Evolutionary conservation across 2,797 vertebrate genomes (phyloP).

Genomic region (Denticeps clupeoides): DNA sequence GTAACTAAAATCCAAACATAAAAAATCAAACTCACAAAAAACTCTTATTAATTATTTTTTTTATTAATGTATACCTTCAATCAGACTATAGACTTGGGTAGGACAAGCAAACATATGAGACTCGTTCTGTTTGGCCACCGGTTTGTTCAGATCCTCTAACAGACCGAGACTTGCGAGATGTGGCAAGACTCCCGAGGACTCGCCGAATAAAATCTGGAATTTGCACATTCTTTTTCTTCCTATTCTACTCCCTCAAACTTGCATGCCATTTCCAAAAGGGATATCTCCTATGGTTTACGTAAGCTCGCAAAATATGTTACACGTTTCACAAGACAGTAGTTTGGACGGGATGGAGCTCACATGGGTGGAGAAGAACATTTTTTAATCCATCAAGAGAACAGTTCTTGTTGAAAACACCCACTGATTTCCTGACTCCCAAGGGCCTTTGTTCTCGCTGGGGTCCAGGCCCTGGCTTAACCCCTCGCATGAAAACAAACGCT

Average conservation of each 20-base stretch:
- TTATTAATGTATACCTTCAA: conserved; percentile 16
- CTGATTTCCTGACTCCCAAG: conserved; percentile 9
- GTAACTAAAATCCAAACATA: conserved; percentile 13
- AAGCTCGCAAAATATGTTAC: conserved; percentile 30
- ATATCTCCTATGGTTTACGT: conserved; percentile 32
- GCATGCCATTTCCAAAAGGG: conserved; percentile 31
- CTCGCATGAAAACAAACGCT: background rate
- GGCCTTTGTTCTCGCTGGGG: conserved; percentile 13
- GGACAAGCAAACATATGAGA: background rate
- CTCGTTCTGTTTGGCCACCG: background rate
- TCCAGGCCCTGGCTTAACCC: conserved; percentile 10
- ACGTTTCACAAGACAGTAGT: conserved; percentile 30
- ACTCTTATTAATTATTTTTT: conserved; percentile 16
- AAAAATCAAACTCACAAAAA: conserved; percentile 22
- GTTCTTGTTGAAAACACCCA: conserved; percentile 27
- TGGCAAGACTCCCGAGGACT: conserved; percentile 18
- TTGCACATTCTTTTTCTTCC: conserved; percentile 17
- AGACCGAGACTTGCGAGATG: conserved; percentile 18
- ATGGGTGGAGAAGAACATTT: conserved; percentile 22
- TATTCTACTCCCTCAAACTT: conserved; percentile 20
- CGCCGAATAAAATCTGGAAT: conserved; percentile 30
- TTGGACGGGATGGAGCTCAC: conserved; percentile 10
- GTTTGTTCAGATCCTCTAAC: background rate
- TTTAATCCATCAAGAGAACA: conserved; percentile 21
- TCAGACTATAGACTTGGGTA: too few relatives aligned